Base-by-base conservation (phyloP, 2,797 vertebrate species). In the Dendrocincla tyrannina region DNA sequence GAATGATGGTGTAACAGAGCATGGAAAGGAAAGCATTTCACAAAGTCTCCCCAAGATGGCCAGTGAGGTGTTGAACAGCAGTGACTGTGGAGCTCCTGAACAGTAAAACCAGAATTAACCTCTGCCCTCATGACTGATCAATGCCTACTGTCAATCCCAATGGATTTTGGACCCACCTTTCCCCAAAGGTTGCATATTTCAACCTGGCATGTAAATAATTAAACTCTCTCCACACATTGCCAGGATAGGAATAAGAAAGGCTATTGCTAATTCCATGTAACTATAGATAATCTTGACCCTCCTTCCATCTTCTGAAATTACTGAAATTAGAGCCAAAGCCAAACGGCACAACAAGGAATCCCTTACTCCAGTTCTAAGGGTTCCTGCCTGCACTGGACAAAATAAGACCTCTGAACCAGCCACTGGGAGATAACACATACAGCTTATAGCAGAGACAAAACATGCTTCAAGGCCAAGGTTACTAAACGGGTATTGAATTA, bases 121-220 rank as follows among this genome's bases (percentile, higher is more conserved):
- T 89, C 70, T 91, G 86, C 15, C 47, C 82, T 86, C 44, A 55
- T 27, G 50, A 20, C 58, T n/a, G 35, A 89, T 78, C 33, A 30
- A 41, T 33, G 11, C 8, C 69, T n/a, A 60, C 12, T 18, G 24
- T 72, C 69, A 78, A 74, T 59, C 68, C 39, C 0, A 0, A 52
- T 1, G 50, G 73, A 92, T 88, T 95, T 81, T 28, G 4, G 66
- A 94, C 75, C 67, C 39, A 20, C 11, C 28, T 35, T 75, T 83
- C 35, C 33, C 66, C 47, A 91, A 35, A 83, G 9, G 20, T 41
- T 91, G 47, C 32, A 41, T 82, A 50, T 60, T 82, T 72, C 93
- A 92, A 64, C 41, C 13, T 37, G 30, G 12, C 17, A 32, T 2
- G 73, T 92, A 91, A 88, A 96, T 94, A 86, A 96, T 96, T 96